A percentile compares a stretch with the other conserved stretches of the same genome.
phyloP scores from a whole-genome alignment of 2,888 invertebrate genomes.

The Platycheirus albimanus region DNA sequence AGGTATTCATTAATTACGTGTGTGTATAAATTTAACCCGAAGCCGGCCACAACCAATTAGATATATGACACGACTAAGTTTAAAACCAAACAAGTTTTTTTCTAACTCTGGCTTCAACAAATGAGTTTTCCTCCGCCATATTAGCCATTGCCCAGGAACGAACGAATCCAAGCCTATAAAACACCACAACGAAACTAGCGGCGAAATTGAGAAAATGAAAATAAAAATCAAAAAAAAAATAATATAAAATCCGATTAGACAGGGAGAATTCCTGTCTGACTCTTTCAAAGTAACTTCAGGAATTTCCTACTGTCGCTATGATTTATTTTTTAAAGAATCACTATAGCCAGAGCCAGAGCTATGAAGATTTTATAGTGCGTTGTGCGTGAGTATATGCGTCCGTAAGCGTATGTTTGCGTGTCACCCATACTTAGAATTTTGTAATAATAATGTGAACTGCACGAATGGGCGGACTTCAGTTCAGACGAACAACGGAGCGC shows the following conservation, averaged over 20 bases:
- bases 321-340: constrained; percentile 40
- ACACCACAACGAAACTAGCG: constrained; percentile 3
- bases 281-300: constrained; percentile 53
- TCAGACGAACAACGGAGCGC: background rate
- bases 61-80: constrained; percentile 35
- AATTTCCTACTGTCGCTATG: constrained; percentile 61
- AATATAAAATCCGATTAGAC: constrained; percentile 36
- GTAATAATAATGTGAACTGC: constrained; percentile 31
- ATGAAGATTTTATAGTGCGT: no score
- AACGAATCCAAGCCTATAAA: background rate
- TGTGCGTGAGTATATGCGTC: constrained; percentile 30
- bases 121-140: constrained; percentile 22
- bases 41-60: constrained; percentile 56
- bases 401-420: constrained; percentile 1
- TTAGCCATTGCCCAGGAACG: background rate
- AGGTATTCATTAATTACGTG: constrained; percentile 14
- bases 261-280: constrained; percentile 67
- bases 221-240: constrained; percentile 11
- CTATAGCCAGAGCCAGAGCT: no score
- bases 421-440: constrained; percentile 35
- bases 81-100: constrained; percentile 52
- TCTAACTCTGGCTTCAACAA: constrained; percentile 20
- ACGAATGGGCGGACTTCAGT: background rate
- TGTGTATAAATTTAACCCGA: constrained; percentile 29
- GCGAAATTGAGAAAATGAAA: constrained; percentile 29